Base-by-base conservation (phyloP, 1,140 invertebrate genomes). In the Heliconius hermathena region DNA sequence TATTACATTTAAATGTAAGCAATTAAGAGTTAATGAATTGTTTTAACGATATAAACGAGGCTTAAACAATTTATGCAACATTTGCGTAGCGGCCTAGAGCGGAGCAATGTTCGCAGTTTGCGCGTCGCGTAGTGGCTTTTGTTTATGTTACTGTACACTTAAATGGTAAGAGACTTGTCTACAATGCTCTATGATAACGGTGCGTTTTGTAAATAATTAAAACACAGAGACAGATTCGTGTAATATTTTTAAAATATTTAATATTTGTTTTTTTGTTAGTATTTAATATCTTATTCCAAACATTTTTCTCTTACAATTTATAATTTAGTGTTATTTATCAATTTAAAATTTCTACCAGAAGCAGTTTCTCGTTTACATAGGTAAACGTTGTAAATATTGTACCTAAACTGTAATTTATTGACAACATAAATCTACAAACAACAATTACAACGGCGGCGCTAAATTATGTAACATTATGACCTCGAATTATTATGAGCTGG, bases 201-300 rank as follows among this genome's bases (percentile, higher is more conserved):
- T 88, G 89, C 82, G 88, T 91, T 92, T 93, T 91, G 93, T 89
- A 83, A 86, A 89, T 90, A 93, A 94, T 94, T 93, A 93, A 92
- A 89, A 90, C 83, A 87, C 78, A 91, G 86, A 89, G 83, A 83
- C 84, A 84, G 90, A 81, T 81, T 90, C 87, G 87, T 82, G 66
- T 82, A 85, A 52, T 84, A n/a, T 79, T 77, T 79, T 82, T 79
- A 22, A 57, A 26, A 60, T 60, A 60, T 60, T 22, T 60, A 1
- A 26, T 26, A 26, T 26, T 26, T 26, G 1, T 26, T 26, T 26
- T 1, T 26, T 33, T 29, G 29, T 29, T 29, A 29, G 29, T 29
- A 29, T 41, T 41, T 41, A 41, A 46, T 3, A 46, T 3, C 11
- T 46, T 46, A 5, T 46, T 16, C 13, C 41, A 46, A 16, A 46